phyloP scores from a whole-genome alignment of 1,140 invertebrate species.

The Hermatobates lingyangjiaoensis region DNA sequence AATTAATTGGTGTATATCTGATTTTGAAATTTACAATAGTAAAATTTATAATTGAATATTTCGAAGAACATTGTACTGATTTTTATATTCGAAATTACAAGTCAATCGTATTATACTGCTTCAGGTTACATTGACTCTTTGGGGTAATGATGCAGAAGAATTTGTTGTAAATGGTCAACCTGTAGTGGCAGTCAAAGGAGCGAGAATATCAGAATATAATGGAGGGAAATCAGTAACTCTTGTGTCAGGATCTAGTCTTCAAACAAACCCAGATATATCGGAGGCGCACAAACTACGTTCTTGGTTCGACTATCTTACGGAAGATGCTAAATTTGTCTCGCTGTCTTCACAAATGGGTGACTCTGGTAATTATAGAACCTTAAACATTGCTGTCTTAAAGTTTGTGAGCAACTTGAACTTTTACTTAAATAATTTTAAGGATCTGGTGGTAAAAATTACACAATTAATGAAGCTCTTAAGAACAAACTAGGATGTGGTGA shows the following conservation, averaged over 20 bases:
- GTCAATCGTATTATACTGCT: too few species aligned
- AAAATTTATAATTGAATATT: too few species aligned
- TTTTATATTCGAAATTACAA: too few species aligned
- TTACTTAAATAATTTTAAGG: too few species aligned
- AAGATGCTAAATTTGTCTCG: slow-evolving; percentile 38
- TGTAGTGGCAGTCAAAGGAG: slow-evolving; percentile 66
- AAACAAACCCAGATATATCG: slow-evolving; percentile 72
- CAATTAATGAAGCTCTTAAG: slow-evolving; percentile 48
- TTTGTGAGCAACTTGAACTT: too few species aligned
- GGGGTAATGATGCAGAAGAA: slow-evolving; percentile 63
- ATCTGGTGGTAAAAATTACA: slow-evolving; percentile 26
- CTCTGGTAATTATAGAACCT: too few species aligned
- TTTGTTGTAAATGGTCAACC: slow-evolving; percentile 60
- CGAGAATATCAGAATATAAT: slow-evolving; percentile 48
- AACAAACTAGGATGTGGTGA: slow-evolving; percentile 43
- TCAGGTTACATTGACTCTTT: slow-evolving; percentile 46
- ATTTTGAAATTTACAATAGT: too few species aligned
- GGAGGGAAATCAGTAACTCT: slow-evolving; percentile 44
- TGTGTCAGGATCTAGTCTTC: slow-evolving; percentile 35
- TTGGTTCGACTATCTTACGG: slow-evolving; percentile 58
- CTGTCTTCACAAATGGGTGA: slow-evolving; percentile 32
- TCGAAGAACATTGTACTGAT: too few species aligned
- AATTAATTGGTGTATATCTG: too few species aligned
- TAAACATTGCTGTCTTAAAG: too few species aligned
- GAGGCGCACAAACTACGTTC: slow-evolving; percentile 70